These are phyloP conservation scores for Heterohyrax brucei DNA, from an alignment of 2,797 vertebrate genomes.

Conservation along the genomic window DNA sequence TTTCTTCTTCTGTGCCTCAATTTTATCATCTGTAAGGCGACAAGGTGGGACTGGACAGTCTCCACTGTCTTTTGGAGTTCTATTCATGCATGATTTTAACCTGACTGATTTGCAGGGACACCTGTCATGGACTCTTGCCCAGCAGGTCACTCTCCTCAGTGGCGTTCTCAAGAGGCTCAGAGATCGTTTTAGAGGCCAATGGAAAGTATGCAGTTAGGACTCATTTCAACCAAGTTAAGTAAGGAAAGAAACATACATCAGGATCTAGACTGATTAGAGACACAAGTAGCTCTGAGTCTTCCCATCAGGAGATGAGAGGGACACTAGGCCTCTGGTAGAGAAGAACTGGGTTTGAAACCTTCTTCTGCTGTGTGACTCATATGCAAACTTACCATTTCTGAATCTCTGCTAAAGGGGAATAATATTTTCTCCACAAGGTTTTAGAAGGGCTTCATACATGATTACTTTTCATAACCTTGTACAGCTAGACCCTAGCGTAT, in stretches of 20 bases:
- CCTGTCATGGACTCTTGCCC: no score
- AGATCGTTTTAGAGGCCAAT: neutral
- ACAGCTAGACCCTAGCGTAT: no score
- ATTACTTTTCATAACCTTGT: neutral
- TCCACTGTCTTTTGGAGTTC: neutral
- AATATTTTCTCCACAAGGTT: neutral
- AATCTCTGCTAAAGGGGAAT: neutral
- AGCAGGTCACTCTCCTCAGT: no score
- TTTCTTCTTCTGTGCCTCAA: neutral
- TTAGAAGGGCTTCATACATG: neutral
- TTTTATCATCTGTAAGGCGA: no score
- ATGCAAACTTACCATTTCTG: neutral
- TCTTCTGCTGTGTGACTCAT: no score
- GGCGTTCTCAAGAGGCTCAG: fast-evolving
- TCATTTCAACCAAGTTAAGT: neutral
- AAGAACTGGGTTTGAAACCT: neutral
- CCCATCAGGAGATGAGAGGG: fast-evolving
- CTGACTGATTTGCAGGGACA: neutral
- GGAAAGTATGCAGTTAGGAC: no score
- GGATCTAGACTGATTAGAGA: no score
- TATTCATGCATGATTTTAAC: neutral
- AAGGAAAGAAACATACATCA: neutral
- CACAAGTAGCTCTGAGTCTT: fast-evolving
- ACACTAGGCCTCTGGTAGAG: fast-evolving
- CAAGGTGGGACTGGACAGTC: no score